Conservation (phyloP, 2,888 invertebrate species). For the Drosophila fulvimacula region DNA sequence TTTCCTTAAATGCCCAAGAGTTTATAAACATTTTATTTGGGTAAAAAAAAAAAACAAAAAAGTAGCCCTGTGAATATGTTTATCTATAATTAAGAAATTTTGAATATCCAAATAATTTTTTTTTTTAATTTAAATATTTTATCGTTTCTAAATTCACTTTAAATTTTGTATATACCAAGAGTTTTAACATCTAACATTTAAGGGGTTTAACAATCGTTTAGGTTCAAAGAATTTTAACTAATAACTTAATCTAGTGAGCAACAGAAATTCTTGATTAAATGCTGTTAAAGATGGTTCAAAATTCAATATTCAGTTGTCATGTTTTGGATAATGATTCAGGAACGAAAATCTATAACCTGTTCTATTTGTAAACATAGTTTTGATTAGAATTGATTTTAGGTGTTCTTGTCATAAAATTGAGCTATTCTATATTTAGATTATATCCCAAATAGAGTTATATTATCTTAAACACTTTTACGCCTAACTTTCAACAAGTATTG, state of each 20-base stretch:
- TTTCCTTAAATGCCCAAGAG: slow-evolving; percentile 9
- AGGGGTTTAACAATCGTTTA: slow-evolving; percentile 12
- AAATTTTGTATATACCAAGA: slow-evolving; percentile 10
- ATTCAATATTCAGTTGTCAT: background rate
- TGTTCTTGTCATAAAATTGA: slow-evolving; percentile 2
- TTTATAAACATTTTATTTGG: background rate
- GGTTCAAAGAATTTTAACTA: slow-evolving; percentile 28
- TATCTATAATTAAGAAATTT: slow-evolving; percentile 11
- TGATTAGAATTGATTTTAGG: slow-evolving; percentile 2
- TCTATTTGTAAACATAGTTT: background rate
- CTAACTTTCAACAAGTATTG: background rate
- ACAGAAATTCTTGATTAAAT: slow-evolving; percentile 1
- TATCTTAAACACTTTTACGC: background rate
- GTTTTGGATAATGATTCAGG: background rate
- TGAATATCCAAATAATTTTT: background rate
- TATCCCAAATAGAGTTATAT: background rate
- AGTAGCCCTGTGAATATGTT: slow-evolving; percentile 56
- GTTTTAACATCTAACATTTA: slow-evolving; percentile 17
- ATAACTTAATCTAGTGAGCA: slow-evolving; percentile 12
- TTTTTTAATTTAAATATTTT: slow-evolving; percentile 7
- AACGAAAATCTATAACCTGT: background rate
- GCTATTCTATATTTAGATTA: background rate
- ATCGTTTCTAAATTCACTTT: background rate
- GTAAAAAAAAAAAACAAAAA: background rate
- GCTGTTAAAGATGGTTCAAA: slow-evolving; percentile 3